Base-by-base conservation (phyloP, 2,888 invertebrate species). In the Nesidiocoris tenuis region DNA sequence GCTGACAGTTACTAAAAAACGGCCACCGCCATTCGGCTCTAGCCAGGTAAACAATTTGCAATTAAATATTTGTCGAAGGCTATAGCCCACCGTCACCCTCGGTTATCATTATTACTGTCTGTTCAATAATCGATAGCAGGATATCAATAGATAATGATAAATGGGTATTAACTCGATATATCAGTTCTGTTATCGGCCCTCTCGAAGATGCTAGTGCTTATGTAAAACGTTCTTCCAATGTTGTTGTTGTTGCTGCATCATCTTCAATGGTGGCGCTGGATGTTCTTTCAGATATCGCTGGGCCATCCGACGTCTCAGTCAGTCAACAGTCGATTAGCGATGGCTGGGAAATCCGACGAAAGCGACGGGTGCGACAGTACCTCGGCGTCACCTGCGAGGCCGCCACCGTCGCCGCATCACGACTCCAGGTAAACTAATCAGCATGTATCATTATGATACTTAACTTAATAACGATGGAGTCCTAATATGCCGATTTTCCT, bases 1-100 rank as follows among this genome's bases (percentile, higher is more conserved):
- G 21, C 74, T 78, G 17, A 78, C 76, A 12, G 74, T 78, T 2
- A 78, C 78, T 19, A 78, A 75, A 57, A 76, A 76, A 57, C 71
- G 76, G n/a, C 56, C 63, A 1, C 57, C 63, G 18, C 22, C 66
- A 18, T 70, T 24, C 65, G 68, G 56, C 74, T 25, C 63, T 19
- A 25, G 9, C 56, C 76, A n/a, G 68, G 55, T 57, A 63, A 72
- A 56, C 56, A 18, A 57, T 17, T 24, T 25, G 3, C 39, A 39
- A 39, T 3, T 39, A 12, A 39, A 39, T n/a, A n/a, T n/a, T n/a
- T n/a, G n/a, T 19, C n/a, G 1, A 22, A 18, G n/a, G n/a, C n/a
- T 18, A n/a, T 63, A n/a, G 21, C 63, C 22, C 17, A 18, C 5
- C 63, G n/a, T 2, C 18, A 63, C 63, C 5, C 22, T 5, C 21